Evolutionary conservation across 2,888 invertebrate genomes (phyloP).

Genomic region (Sericinus montela): DNA sequence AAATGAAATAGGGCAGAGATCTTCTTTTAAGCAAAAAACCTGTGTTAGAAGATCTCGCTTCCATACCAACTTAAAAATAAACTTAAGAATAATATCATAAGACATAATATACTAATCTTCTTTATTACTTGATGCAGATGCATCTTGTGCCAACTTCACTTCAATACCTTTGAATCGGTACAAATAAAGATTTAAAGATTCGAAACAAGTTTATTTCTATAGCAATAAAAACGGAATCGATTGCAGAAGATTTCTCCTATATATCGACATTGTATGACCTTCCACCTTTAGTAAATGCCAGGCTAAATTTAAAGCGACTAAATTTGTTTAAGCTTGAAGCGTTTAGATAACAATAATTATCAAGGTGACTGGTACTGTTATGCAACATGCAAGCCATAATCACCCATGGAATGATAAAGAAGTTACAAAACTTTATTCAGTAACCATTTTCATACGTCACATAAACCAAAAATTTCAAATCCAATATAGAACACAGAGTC

Average conservation of each 20-base stretch:
- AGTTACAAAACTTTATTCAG: no score
- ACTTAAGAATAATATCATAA: no score
- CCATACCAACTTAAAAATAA: no score
- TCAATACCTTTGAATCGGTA: no score
- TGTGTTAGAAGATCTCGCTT: no score
- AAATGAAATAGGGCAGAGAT: no score
- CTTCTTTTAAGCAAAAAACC: no score
- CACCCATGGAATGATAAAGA: not conserved
- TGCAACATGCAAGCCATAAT: not conserved
- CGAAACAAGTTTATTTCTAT: not conserved
- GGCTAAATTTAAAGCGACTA: conserved; percentile 5
- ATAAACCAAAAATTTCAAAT: no score
- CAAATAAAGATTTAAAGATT: not conserved
- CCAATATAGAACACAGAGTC: no score
- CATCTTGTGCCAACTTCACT: not conserved
- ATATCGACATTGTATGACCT: conserved; percentile 20
- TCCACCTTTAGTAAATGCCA: conserved; percentile 35
- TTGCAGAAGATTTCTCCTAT: not conserved
- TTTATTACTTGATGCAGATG: not conserved
- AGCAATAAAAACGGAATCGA: not conserved
- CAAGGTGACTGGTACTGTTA: conserved; percentile 3
- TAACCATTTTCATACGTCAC: no score
- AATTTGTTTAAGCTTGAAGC: conserved; percentile 27
- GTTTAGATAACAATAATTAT: conserved; percentile 14
- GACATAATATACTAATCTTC: no score